phyloP scores from a whole-genome alignment of 2,888 invertebrate species.

The Sympetrum striolatum region DNA sequence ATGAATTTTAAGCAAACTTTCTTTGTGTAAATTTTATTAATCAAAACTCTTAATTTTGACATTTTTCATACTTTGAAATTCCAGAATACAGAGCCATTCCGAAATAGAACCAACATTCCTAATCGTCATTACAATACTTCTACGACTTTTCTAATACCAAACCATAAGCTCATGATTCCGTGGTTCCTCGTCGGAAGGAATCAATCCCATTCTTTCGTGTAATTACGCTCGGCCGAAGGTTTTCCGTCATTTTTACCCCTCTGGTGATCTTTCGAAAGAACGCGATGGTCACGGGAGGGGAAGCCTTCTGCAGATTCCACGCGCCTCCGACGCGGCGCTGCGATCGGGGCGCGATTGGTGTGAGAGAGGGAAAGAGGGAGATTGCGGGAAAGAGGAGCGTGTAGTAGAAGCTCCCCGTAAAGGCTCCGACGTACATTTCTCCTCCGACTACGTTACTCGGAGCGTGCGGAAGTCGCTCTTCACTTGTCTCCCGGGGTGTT shows the following conservation, averaged over 20 bases:
- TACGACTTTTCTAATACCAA: no score
- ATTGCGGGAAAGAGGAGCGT: background rate
- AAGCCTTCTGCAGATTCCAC: background rate
- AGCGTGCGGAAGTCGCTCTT: constrained; percentile 53
- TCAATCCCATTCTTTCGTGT: no score
- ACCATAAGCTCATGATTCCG: no score
- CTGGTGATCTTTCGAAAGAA: background rate
- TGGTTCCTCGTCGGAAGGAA: no score
- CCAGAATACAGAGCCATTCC: no score
- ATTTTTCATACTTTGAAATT: no score
- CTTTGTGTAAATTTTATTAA: no score
- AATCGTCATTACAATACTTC: no score
- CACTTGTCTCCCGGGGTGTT: constrained; percentile 52
- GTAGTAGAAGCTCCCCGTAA: background rate
- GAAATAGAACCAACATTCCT: no score
- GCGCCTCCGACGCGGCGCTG: constrained; percentile 15
- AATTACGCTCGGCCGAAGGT: no score
- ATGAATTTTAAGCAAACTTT: no score
- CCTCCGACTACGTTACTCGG: constrained; percentile 46
- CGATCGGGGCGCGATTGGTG: background rate
- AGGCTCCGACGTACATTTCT: background rate
- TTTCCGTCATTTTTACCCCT: background rate
- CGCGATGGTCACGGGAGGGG: background rate
- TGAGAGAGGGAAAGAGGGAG: background rate
- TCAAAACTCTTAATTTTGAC: no score